Percentiles rank a stretch among this genome's conserved stretches.
These are phyloP conservation scores for Bergia sp. DNA, from an alignment of 92 coral and sea anemone species.

Conservation along the genomic window DNA sequence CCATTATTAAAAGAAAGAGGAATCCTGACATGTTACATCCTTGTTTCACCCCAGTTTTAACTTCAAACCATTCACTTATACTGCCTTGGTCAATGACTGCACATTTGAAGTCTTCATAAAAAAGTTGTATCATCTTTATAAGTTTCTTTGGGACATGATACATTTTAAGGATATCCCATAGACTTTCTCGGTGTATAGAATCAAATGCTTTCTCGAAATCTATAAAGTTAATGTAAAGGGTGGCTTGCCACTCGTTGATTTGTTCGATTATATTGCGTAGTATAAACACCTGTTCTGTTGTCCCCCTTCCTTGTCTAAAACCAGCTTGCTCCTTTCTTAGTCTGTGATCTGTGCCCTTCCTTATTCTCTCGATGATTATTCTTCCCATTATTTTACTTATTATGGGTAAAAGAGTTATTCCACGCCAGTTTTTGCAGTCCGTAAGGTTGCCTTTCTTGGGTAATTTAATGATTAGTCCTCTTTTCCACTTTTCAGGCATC, in stretches of 20 bases:
- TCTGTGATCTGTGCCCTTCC: constrained; percentile 21
- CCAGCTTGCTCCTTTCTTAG: constrained; percentile 44
- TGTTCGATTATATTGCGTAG: constrained; percentile 36
- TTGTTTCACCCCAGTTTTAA: too few species aligned
- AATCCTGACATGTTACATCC: background rate
- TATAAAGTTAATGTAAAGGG: constrained; percentile 22
- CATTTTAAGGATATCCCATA: constrained; percentile 13
- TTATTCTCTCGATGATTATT: constrained; percentile 8
- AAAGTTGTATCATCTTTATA: background rate
- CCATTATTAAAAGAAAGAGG: background rate
- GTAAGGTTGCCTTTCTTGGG: constrained; percentile 33
- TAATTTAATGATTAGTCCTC: background rate
- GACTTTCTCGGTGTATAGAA: constrained; percentile 25
- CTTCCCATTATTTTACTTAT: constrained; percentile 20
- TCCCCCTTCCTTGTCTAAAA: constrained; percentile 11
- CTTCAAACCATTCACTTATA: background rate
- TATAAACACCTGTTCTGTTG: constrained; percentile 27
- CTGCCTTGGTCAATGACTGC: background rate
- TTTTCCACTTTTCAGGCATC: background rate
- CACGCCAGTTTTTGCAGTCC: constrained; percentile 31
- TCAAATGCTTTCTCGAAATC: background rate
- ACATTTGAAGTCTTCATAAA: constrained; percentile 1
- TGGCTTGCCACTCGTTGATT: constrained; percentile 32
- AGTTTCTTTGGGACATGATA: constrained; percentile 22
- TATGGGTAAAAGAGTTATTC: constrained; percentile 24